Evolutionary conservation across 2,113 vertebrate species (phyloP), one percentile per base, ranked within the genome.

Genomic region (Dryoscopus gambensis): DNA sequence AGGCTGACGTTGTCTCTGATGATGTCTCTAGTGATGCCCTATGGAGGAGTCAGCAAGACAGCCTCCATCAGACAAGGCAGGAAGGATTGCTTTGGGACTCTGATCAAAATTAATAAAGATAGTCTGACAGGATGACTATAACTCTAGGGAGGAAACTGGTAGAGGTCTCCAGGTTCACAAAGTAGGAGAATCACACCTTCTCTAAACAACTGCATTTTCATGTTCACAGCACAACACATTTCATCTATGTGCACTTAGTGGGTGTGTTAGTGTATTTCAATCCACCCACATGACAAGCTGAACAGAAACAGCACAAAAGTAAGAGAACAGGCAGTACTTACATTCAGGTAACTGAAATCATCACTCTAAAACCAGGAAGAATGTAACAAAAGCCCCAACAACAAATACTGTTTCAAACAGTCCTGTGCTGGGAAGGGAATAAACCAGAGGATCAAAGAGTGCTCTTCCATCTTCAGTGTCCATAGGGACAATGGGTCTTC

Each of bases 311-410:
- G 96, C 94, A 94, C 85, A 85, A 87, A 97, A 96, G 86, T 90
- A 96, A 82, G 79, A 89, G 97, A 97, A 97, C 97, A 95, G 89
- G 86, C 73, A 97, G 97, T 97, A 97, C 97, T 96, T 85, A 74
- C 13, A 92, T 94, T 94, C 93, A 96, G 84, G 89, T 94, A 96
- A 93, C 90, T 83, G 67, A 94, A 96, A 89, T 93, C 47, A 94
- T 89, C 85, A 90, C 69, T 87, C 65, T 91, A 82, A 94, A 96
- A 79, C 55, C 86, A 91, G 73, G 85, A 94, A 86, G 67, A 88
- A 93, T 35, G 56, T 37, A 84, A 93, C 20, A 49, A 84, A 73
- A 42, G 0, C 15, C 27, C 27, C 50, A 87, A 44, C 33, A 63
- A 79, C 40, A 94, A 94, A 73, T 56, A 96, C 4, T 75, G 42